Evolutionary conservation across 2,113 vertebrate species (phyloP).

Genomic region (Phalacrocorax pelagicus): DNA sequence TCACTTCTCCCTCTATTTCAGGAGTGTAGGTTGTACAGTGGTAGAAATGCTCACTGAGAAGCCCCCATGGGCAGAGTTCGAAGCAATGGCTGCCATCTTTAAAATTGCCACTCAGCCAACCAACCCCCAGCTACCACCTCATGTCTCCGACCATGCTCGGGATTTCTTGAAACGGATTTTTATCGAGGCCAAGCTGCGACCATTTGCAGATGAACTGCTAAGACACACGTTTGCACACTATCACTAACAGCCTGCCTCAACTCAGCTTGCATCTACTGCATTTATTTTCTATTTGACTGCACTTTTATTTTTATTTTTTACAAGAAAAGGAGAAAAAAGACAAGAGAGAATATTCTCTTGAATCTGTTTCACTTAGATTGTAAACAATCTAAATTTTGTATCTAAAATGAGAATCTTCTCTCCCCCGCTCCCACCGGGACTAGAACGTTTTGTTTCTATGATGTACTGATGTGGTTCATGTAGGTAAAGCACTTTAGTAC

Average conservation of each 20-base stretch:
- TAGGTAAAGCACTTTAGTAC: constrained; percentile 87
- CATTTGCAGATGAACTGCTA: constrained; percentile 92
- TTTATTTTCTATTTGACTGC: constrained; percentile 82
- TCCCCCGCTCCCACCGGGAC: constrained; percentile 50
- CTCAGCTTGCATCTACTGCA: constrained; percentile 61
- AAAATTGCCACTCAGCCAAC: constrained; percentile 99
- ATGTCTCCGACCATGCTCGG: constrained; percentile 93
- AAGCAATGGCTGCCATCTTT: constrained; percentile 99
- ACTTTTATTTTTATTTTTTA: constrained; percentile 76
- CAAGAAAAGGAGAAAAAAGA: constrained; percentile 60
- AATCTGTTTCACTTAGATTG: constrained; percentile 78
- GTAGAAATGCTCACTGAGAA: constrained; percentile 99
- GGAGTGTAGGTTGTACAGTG: constrained; percentile 97
- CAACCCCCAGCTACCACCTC: constrained; percentile 90
- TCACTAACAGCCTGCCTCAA: constrained; percentile 78
- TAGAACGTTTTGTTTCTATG: constrained; percentile 75
- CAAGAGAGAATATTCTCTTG: constrained; percentile 80
- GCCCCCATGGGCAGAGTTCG: constrained; percentile 96
- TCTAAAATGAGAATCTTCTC: constrained; percentile 72
- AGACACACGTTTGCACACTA: constrained; percentile 97
- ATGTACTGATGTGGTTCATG: constrained; percentile 82
- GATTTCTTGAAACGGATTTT: constrained; percentile 98
- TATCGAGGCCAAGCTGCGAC: constrained; percentile 93
- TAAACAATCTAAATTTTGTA: constrained; percentile 79
- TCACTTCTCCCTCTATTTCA: constrained; percentile 65